phyloP scores from a whole-genome alignment of 1,140 invertebrate genomes.

The Meloidogyne hapla region DNA sequence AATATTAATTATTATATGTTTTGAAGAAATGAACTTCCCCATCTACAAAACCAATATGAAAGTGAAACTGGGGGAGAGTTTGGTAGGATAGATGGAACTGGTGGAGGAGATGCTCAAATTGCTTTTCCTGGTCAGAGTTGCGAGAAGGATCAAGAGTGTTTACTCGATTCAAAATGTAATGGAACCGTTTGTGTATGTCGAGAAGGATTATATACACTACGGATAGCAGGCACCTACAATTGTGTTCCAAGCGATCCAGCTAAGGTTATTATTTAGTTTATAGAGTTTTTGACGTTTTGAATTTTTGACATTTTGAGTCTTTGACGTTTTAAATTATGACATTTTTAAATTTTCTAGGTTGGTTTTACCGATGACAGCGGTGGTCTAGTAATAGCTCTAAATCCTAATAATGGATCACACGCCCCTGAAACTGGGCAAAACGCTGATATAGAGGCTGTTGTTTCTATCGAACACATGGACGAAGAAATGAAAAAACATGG shows the following conservation, averaged over 20 bases:
- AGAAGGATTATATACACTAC: conserved; percentile 45
- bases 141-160: conserved; percentile 48
- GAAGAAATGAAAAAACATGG: not conserved
- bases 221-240: conserved; percentile 54
- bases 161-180: conserved; percentile 50
- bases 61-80: conserved; percentile 10
- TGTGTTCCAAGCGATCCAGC: conserved; percentile 53
- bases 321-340: no score
- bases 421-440: not conserved
- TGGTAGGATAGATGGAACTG: not conserved
- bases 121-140: conserved; percentile 38
- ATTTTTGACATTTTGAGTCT: no score
- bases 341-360: not conserved
- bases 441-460: not conserved
- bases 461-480: not conserved
- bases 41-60: conserved; percentile 2
- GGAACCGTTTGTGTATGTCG: conserved; percentile 52
- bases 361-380: conserved; percentile 32
- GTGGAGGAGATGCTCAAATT: conserved; percentile 1
- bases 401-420: conserved; percentile 31
- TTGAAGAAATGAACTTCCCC: conserved; percentile 22
- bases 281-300: not conserved
- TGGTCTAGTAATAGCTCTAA: conserved; percentile 37
- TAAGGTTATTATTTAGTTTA: conserved; percentile 25
- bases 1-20: not conserved